Base-by-base conservation (phyloP, 2,888 invertebrate genomes). In the Drosophila longiperda region DNA sequence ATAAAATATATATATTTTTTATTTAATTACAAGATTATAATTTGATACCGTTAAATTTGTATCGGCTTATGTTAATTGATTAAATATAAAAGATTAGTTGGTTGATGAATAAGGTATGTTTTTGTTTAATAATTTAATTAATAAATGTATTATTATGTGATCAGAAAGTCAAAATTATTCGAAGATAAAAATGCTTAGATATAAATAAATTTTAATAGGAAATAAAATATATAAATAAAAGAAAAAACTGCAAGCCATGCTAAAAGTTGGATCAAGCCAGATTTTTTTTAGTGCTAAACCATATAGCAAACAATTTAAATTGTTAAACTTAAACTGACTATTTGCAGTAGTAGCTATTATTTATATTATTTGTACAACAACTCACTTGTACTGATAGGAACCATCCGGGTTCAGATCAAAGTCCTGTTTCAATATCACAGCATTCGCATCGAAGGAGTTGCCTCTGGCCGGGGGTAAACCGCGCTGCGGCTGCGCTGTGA, bases 371-470 rank as follows among this genome's bases (percentile, higher is more conserved):
- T 29, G 29, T 1, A 23, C 45, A 20, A 54, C 15, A 52, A 92
- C 92, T 92, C 75, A 94, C 94, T 93, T 93, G 91, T 94, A 94
- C 55, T 92, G 92, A 82, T 94, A 94, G 57, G 94, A 94, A 72
- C 94, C 94, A 83, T 93, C 93, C 68, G 93, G 93, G 88, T 94
- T 94, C 60, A 93, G 91, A 80, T 94, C 94, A 68, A 93, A 94
- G 75, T 91, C 92, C 75, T 93, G 94, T 83, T 93, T 94, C 59
- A 94, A 82, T 81, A 94, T 94, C 61, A 94, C 94, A 42, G 94
- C 94, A 82, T 93, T 93, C 64, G 91, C 92, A 57, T 93, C 93
- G 70, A 82, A 90, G 17, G 90, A 70, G 70, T 90, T 86, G 55
- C 81, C 74, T 3, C 90, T 87, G 7, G 91, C 85, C 66, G 90